phyloP scores from a whole-genome alignment of 2,113 vertebrate species.

The Eulemur macaco region DNA sequence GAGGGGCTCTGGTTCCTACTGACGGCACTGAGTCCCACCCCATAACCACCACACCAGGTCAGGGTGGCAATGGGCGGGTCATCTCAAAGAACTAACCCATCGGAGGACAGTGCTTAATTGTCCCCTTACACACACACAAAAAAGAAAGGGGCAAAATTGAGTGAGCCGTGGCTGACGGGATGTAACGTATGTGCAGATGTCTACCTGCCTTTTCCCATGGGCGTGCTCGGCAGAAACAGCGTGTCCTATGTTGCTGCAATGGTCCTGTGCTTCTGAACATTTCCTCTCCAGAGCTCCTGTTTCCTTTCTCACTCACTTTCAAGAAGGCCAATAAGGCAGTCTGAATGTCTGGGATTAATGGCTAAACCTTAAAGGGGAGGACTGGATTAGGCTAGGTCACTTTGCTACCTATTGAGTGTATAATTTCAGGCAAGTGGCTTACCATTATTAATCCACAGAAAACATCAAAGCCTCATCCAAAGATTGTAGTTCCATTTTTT shows the following conservation, averaged over 20 bases:
- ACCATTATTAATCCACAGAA: background rate
- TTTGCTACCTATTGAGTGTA: background rate
- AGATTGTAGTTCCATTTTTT: background rate
- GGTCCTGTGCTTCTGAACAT: no score
- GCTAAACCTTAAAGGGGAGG: background rate
- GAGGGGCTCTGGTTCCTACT: background rate
- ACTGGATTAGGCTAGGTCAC: background rate
- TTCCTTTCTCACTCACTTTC: background rate
- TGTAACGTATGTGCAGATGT: rapidly evolving
- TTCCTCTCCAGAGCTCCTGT: background rate
- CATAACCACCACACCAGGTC: background rate
- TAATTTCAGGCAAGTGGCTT: background rate
- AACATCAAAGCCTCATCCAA: background rate
- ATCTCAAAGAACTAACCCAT: background rate
- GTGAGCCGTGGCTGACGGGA: background rate
- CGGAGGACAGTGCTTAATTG: background rate
- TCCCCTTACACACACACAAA: no score
- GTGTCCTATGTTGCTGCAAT: rapidly evolving
- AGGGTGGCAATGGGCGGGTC: background rate
- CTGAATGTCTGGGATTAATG: background rate
- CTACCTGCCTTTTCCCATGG: rapidly evolving
- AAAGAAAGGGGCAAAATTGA: background rate
- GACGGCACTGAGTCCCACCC: no score
- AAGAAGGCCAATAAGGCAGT: no score
- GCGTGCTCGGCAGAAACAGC: rapidly evolving